Percentiles rank a stretch among this genome's conserved stretches.
These are phyloP conservation scores for Artibeus jamaicensis DNA, from an alignment of 2,797 vertebrate genomes.

Conservation along the genomic window DNA sequence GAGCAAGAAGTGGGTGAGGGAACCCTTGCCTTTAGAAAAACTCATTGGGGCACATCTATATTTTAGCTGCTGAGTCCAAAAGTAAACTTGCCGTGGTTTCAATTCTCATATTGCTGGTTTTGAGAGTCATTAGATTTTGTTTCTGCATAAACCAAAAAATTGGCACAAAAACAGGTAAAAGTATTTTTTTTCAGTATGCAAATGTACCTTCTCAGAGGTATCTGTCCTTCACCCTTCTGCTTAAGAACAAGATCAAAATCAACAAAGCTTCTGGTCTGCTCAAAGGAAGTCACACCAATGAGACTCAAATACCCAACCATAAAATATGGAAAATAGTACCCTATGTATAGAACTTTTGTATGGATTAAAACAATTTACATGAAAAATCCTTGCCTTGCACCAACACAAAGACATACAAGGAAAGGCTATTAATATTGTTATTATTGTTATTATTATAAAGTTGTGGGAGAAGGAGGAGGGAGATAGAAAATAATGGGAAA, in stretches of 20 bases:
- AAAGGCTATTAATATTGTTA: not conserved
- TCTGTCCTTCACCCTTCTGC: not conserved
- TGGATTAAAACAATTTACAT: not conserved
- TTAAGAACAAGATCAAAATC: not conserved
- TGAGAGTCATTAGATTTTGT: not conserved
- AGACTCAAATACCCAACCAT: not conserved
- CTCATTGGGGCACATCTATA: not conserved
- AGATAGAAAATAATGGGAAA: not conserved
- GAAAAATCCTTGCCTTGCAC: not conserved
- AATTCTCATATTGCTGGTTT: rapidly evolving
- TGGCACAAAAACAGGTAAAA: not conserved
- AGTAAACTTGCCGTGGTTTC: rapidly evolving
- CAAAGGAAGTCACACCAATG: not conserved
- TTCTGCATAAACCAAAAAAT: not conserved
- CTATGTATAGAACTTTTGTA: not conserved
- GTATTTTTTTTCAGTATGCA: not conserved
- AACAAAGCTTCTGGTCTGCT: not conserved
- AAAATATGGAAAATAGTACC: not conserved
- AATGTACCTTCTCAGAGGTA: not conserved
- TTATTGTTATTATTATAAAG: not conserved
- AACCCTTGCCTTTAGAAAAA: not conserved
- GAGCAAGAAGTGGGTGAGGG: not conserved
- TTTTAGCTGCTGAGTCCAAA: not conserved
- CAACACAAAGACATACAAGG: not conserved
- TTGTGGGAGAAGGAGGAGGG: not conserved